These are phyloP conservation scores for Pseudococcus jackbeardsleyi DNA, from an alignment of 2,888 invertebrate species.

Conservation along the genomic window DNA sequence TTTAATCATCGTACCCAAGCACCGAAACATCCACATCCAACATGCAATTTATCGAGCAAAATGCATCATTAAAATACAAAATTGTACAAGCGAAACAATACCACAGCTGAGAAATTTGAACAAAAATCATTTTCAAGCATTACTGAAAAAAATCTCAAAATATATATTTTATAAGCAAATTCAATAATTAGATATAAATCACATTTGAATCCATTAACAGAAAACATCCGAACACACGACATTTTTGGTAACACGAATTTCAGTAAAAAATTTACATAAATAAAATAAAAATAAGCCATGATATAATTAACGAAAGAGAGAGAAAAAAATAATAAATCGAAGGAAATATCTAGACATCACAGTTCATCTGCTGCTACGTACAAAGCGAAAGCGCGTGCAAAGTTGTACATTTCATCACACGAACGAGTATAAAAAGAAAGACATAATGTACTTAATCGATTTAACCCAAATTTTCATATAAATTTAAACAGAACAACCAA, in stretches of 20 bases:
- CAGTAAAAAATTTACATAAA: constrained; percentile 12
- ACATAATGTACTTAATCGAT: not conserved
- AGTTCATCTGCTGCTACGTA: not conserved
- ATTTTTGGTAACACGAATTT: constrained; percentile 26
- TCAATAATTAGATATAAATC: not conserved
- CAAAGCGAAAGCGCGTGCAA: not conserved
- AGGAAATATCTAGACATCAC: not conserved
- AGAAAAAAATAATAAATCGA: not conserved
- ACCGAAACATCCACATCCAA: not conserved
- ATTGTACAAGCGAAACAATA: not conserved
- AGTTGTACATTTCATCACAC: not conserved
- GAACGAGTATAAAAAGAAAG: not conserved
- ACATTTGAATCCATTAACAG: not conserved
- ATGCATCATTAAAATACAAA: not conserved
- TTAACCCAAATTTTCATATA: not conserved
- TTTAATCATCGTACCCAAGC: constrained; percentile 9
- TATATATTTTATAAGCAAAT: constrained; percentile 7
- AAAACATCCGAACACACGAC: not conserved
- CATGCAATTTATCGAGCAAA: constrained; percentile 4
- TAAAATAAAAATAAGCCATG: constrained; percentile 16
- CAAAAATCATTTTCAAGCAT: constrained; percentile 6
- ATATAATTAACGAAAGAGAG: not conserved
- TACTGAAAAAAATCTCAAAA: not conserved
- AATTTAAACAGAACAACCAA: not conserved
- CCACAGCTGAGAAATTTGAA: not conserved